Conservation (phyloP, 2,797 vertebrate species). For the Sebastes nivosus region DNA sequence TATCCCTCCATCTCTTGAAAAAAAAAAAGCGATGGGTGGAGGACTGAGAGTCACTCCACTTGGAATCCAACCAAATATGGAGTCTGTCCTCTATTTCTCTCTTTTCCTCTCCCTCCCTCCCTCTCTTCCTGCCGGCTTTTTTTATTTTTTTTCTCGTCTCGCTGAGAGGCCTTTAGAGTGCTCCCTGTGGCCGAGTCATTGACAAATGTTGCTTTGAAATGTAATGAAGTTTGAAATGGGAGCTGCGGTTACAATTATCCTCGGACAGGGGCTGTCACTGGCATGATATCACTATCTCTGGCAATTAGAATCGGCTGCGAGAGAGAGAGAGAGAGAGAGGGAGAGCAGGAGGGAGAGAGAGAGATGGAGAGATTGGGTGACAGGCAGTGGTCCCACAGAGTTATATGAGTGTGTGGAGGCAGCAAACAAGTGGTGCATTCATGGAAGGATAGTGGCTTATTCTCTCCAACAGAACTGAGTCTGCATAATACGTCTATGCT, state of each 20-base stretch:
- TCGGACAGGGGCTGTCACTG: slow-evolving; percentile 78
- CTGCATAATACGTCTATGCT: background rate
- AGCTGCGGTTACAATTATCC: slow-evolving; percentile 83
- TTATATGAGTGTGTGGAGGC: slow-evolving; percentile 41
- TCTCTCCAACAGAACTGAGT: slow-evolving; percentile 15
- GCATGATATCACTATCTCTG: slow-evolving; percentile 78
- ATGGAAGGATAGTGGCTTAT: slow-evolving; percentile 16
- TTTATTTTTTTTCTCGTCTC: slow-evolving; percentile 41
- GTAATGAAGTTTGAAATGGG: slow-evolving; percentile 87
- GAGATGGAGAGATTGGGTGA: slow-evolving; percentile 67
- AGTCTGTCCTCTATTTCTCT: slow-evolving; percentile 51
- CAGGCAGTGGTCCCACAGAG: slow-evolving; percentile 58
- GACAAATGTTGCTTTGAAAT: slow-evolving; percentile 85
- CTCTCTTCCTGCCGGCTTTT: slow-evolving; percentile 46
- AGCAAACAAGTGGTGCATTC: slow-evolving; percentile 59
- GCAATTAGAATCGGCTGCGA: slow-evolving; percentile 75
- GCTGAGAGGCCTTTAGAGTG: slow-evolving; percentile 68
- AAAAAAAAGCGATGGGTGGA: slow-evolving; percentile 35
- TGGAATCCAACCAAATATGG: slow-evolving; percentile 69
- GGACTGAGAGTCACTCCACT: slow-evolving; percentile 44
- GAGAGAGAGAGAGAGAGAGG: slow-evolving; percentile 29
- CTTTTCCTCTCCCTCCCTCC: background rate
- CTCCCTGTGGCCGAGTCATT: slow-evolving; percentile 76
- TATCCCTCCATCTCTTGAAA: slow-evolving; percentile 62
- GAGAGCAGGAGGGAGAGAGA: slow-evolving; percentile 46